Conservation (phyloP, 2,797 vertebrate species). For the Phoebastria nigripes region DNA sequence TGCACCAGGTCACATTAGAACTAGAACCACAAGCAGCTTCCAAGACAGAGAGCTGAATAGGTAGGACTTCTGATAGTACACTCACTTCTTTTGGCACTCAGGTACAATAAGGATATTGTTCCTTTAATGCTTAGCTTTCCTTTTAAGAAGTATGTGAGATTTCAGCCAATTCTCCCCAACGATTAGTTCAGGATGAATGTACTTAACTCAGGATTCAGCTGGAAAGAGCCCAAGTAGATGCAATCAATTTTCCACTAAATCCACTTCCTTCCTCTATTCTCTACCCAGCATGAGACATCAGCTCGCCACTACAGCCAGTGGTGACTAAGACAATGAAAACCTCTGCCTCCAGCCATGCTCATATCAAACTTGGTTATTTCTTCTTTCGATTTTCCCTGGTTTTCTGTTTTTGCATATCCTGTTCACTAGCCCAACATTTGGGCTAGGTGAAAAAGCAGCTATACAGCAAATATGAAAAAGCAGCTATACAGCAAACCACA, state of each 20-base stretch:
- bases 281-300: constrained; percentile 46
- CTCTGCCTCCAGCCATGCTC: neutral
- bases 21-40: neutral
- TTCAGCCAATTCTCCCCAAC: constrained; percentile 55
- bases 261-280: constrained; percentile 62
- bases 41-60: neutral
- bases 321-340: neutral
- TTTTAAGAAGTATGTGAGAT: constrained; percentile 59
- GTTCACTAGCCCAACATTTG: neutral
- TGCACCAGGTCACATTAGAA: neutral
- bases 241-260: constrained; percentile 68
- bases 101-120: constrained; percentile 67
- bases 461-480: neutral
- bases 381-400: neutral
- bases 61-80: constrained; percentile 8
- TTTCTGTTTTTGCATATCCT: neutral
- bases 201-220: constrained; percentile 65
- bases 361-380: neutral
- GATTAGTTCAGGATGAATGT: constrained; percentile 69
- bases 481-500: neutral
- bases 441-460: neutral
- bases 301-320: neutral
- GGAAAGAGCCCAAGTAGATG: constrained; percentile 65
- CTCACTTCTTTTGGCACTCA: constrained; percentile 34
- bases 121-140: constrained; percentile 55